Conservation (phyloP, 1,140 invertebrate genomes). For the Lanistes nyassanus region DNA sequence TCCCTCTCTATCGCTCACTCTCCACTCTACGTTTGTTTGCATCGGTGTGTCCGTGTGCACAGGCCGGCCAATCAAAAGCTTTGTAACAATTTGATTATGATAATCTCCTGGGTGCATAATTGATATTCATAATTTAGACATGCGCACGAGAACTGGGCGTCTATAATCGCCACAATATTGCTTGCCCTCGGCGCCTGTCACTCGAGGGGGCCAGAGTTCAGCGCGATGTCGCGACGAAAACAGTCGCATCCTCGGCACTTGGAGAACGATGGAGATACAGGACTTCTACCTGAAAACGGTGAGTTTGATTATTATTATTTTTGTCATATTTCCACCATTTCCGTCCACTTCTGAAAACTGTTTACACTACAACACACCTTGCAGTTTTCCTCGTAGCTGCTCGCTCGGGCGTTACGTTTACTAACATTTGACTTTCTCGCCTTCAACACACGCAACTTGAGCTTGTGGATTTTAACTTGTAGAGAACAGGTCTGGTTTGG, state of each 20-base stretch:
- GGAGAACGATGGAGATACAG: conserved; percentile 9
- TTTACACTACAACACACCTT: background rate
- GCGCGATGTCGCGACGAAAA: conserved; percentile 19
- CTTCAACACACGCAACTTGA: too few species aligned
- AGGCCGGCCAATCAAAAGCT: conserved; percentile 18
- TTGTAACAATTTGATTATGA: conserved; percentile 23
- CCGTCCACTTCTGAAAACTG: background rate
- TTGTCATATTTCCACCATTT: background rate
- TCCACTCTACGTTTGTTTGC: too few species aligned
- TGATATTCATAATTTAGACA: conserved; percentile 31
- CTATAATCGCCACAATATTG: conserved; percentile 11
- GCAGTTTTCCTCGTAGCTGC: background rate
- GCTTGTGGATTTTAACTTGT: too few species aligned
- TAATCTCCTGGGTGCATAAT: conserved; percentile 21
- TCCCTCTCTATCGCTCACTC: too few species aligned
- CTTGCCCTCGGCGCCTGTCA: conserved; percentile 3
- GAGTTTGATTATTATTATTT: background rate
- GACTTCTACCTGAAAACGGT: background rate
- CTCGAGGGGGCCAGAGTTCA: conserved; percentile 2
- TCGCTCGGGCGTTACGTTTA: background rate
- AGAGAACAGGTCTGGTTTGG: too few species aligned
- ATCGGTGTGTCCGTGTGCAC: too few species aligned
- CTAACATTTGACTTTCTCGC: too few species aligned
- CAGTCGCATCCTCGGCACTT: conserved; percentile 21
- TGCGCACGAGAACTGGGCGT: conserved; percentile 12